These are phyloP conservation scores for Galerucella pusilla DNA, from an alignment of 2,888 invertebrate genomes.

Conservation along the genomic window DNA sequence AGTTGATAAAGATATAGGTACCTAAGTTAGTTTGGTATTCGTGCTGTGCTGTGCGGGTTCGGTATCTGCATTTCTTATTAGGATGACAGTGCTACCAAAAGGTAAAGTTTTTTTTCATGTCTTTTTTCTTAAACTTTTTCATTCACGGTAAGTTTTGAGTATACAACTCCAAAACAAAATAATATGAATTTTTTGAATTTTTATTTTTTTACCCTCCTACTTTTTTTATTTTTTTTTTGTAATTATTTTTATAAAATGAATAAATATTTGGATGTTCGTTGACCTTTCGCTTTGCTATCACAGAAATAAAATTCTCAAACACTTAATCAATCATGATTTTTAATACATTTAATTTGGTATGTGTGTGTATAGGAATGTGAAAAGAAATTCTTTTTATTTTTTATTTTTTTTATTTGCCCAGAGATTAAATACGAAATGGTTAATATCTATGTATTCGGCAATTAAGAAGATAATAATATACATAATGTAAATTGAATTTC, in stretches of 20 bases:
- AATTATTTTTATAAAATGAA: background rate
- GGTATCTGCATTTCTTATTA: background rate
- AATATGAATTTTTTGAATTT: no score
- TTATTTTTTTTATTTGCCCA: no score
- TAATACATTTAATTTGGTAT: background rate
- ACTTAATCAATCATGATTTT: background rate
- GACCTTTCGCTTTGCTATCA: background rate
- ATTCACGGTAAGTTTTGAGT: background rate
- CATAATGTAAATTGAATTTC: no score
- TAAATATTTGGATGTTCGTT: background rate
- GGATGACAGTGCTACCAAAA: background rate
- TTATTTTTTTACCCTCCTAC: no score
- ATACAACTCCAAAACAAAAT: no score
- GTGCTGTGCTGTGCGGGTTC: background rate
- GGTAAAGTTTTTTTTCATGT: background rate
- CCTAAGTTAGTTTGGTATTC: background rate
- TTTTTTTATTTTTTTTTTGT: no score
- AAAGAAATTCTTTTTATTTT: no score
- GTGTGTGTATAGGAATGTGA: no score
- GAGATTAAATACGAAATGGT: no score
- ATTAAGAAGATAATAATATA: no score
- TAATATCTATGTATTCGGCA: no score
- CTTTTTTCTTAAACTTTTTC: background rate
- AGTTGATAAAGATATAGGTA: constrained; percentile 19
- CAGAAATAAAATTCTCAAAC: background rate